Base-by-base conservation (phyloP, 2,113 vertebrate species). In the Prionailurus bengalensis region DNA sequence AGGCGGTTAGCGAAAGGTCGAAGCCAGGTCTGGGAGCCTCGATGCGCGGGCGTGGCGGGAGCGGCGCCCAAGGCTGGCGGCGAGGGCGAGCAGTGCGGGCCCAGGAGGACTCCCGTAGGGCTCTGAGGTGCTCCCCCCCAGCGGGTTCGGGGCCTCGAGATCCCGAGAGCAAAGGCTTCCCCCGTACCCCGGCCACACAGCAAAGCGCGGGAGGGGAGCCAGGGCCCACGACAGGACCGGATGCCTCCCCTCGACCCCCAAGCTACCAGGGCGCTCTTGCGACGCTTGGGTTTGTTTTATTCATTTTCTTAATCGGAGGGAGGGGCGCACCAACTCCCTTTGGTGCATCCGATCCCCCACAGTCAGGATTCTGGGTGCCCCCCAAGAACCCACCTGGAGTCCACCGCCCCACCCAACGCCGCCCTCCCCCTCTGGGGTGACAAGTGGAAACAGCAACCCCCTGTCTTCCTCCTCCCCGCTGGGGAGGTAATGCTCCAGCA, bases 301-400 rank as follows among this genome's bases (percentile, higher is more conserved):
- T 55, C 79, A 4, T 91, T 87, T 79, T 87, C 68, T 71, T 79
- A 68, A 80, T 42, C 78, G 68, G 79, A 97, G 70, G 84, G 65
- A 95, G 93, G 93, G 93, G 95, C 79, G 83, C 92, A 55, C 83
- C 89, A 16, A 15, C 21, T 85, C 85, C 81, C n/a, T 91, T 61
- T 71, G 88, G 96, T 31, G 91, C 93, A 93, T 73, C 36, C 76
- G 78, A 80, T 45, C 76, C 66, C 71, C 73, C 10, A 65, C 39
- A 23, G 33, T 79, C 86, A 10, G 91, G 16, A 71, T 76, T 74
- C 79, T n/a, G 48, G 85, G 42, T 10, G 74, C 39, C 65, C 79
- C 92, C 42, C 1, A n/a, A 81, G 90, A 95, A 89, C 92, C 89
- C 97, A 93, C 95, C 91, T 97, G 86, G 81, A 89, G 89, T 88